Conservation (phyloP, 2,797 vertebrate species). For the Gymnodraco acuticeps region DNA sequence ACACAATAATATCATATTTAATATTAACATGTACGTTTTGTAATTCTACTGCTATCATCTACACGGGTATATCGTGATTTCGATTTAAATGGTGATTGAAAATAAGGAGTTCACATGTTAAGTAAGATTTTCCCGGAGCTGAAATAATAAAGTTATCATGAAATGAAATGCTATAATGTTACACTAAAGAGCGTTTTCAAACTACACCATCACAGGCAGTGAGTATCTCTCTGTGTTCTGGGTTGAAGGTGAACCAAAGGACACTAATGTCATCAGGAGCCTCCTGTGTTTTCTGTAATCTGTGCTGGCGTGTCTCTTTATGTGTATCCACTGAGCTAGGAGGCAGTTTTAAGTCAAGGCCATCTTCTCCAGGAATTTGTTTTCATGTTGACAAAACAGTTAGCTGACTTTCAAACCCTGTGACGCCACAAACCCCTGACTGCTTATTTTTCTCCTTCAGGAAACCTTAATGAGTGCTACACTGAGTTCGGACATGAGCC, state of each 20-base stretch:
- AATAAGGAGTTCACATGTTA: constrained; percentile 19
- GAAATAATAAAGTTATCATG: constrained; percentile 13
- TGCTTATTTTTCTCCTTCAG: constrained; percentile 7
- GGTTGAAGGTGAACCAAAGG: constrained; percentile 26
- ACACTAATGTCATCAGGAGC: constrained; percentile 16
- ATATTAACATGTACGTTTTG: too few species aligned
- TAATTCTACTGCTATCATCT: too few species aligned
- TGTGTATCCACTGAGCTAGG: constrained; percentile 25
- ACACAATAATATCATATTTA: too few species aligned
- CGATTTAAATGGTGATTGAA: constrained; percentile 42
- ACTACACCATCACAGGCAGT: not conserved
- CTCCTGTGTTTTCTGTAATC: constrained; percentile 30
- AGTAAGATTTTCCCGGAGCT: constrained; percentile 13
- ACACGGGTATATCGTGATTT: too few species aligned
- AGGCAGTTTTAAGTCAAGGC: constrained; percentile 38
- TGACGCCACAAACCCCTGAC: constrained; percentile 16
- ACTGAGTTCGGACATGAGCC: constrained; percentile 23
- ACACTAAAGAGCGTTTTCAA: not conserved
- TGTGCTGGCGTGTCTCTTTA: constrained; percentile 17
- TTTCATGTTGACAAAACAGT: constrained; percentile 37
- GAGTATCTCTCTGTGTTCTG: constrained; percentile 10
- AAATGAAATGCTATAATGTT: constrained; percentile 8
- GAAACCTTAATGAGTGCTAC: constrained; percentile 30
- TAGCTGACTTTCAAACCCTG: constrained; percentile 12
- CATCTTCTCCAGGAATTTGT: constrained; percentile 26